Base-by-base conservation (phyloP, 2,888 invertebrate genomes). In the Caradrina kadenii region DNA sequence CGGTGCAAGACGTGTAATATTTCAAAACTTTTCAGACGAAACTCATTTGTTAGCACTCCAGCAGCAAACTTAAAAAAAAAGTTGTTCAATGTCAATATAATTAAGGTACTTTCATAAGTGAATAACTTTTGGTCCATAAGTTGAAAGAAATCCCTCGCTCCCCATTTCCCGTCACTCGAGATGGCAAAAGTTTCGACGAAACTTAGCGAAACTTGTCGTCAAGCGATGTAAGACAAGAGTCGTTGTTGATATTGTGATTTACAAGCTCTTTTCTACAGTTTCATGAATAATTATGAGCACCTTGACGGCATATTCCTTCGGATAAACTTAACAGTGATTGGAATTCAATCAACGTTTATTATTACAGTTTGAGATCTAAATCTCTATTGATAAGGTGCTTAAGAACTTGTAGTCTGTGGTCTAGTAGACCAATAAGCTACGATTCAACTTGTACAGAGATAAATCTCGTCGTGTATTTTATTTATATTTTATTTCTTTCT, bases 21-120 rank as follows among this genome's bases (percentile, higher is more conserved):
- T 1, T 5, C 11, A n/a, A 45, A 74, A 59, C 53, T 63, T 74
- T n/a, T 13, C 50, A 73, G 61, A 55, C 50, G 21, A 63, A 79
- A 19, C 67, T 67, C 68, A 67, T 67, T 74, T 48, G 39, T 49
- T 11, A 35, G 19, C 31, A 31, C 19, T 74, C 50, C 13, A 77
- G 21, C n/a, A 19, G 45, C 15, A 49, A 42, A 59, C 35, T 71
- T 48, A 42, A 62, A 64, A 45, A 17, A 54, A 60, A 76, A 55
- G 17, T 56, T 56, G 42, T 42, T 31, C 71, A 80, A 65, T 66
- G 70, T 63, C 76, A 69, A 67, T 62, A 65, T 65, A 68, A 73
- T 81, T 64, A 62, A 39, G 63, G 55, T 62, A 56, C 63, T 61
- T 78, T 63, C 42, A 59, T 68, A 79, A 80, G 56, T 74, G 70